Base-by-base conservation (phyloP, 2,888 invertebrate species). In the Troides oblongomaculatus region DNA sequence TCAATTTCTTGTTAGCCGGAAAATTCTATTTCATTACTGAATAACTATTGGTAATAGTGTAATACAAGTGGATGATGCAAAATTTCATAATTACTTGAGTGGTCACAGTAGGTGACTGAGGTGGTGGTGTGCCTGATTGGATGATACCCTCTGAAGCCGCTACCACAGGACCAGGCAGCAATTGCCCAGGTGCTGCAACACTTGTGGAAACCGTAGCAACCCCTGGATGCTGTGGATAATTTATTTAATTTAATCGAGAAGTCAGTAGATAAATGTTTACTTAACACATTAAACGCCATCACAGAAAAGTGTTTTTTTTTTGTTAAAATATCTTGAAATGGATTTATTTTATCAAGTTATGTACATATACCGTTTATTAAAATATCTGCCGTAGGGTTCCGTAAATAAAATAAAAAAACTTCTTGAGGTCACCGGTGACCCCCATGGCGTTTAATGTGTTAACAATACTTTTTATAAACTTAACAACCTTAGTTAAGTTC, bases 141-240 rank as follows among this genome's bases (percentile, higher is more conserved):
- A 70, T 58, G 5, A 70, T 58, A 0, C 79, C 72, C 2, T 77
- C 71, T 0, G 82, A 74, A 3, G 79, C 74, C 0, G 80, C 67
- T 21, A 72, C 60, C 71, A 79, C 76, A 5, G 84, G 80, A 0
- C 88, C 83, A 12, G 86, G 79, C 2, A 81, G 75, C 70, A 88
- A 18, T 59, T 60, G 79, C 1, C 81, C 80, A 17, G 81, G 76
- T 70, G 84, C 80, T 5, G 92, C 88, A 58, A 88, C 77, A 70
- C 90, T 90, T 36, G 92, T 90, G 3, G 91, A 89, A 64, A 90
- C 86, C 10, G 92, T 89, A 60, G 88, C 82, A 62, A 88, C 90
- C n/a, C 91, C 91, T 4, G 91, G 85, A 70, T 88, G 90, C 86
- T 90, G 84, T 73, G 68, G 72, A 68, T 73, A 71, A 63, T 64